Evolutionary conservation across 2,113 vertebrate species (phyloP).

Genomic region (Pedetes capensis): DNA sequence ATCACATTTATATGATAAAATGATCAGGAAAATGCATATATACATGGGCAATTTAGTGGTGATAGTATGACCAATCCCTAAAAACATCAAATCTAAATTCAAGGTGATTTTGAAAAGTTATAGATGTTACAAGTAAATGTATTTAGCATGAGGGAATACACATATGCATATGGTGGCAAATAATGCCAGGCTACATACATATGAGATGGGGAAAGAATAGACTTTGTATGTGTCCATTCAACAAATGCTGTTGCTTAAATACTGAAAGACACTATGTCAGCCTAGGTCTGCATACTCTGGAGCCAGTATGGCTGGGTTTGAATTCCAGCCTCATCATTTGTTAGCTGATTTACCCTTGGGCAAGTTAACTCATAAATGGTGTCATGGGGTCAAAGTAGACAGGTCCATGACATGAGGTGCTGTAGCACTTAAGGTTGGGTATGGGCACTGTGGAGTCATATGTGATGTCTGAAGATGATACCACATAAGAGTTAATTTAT

Average conservation of each 20-base stretch:
- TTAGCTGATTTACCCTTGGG: not conserved
- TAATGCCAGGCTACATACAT: not conserved
- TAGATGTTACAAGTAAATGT: not conserved
- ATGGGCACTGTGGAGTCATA: no score
- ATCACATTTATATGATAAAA: not conserved
- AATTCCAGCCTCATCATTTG: not conserved
- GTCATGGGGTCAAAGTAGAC: no score
- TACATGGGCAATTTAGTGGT: not conserved
- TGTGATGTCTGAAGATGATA: no score
- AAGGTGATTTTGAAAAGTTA: not conserved
- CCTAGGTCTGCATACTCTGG: not conserved
- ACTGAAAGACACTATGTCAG: not conserved
- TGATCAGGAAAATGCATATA: not conserved
- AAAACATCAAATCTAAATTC: constrained; percentile 4
- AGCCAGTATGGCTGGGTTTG: not conserved
- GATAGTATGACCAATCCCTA: not conserved
- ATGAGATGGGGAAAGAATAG: not conserved
- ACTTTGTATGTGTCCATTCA: not conserved
- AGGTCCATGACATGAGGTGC: no score
- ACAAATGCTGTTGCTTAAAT: not conserved
- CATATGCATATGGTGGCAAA: not conserved
- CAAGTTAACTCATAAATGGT: no score
- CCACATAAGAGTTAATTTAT: no score
- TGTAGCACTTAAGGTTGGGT: no score
- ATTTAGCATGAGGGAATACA: not conserved